phyloP scores from a whole-genome alignment of 2,888 invertebrate species.

The Phalera bucephala region DNA sequence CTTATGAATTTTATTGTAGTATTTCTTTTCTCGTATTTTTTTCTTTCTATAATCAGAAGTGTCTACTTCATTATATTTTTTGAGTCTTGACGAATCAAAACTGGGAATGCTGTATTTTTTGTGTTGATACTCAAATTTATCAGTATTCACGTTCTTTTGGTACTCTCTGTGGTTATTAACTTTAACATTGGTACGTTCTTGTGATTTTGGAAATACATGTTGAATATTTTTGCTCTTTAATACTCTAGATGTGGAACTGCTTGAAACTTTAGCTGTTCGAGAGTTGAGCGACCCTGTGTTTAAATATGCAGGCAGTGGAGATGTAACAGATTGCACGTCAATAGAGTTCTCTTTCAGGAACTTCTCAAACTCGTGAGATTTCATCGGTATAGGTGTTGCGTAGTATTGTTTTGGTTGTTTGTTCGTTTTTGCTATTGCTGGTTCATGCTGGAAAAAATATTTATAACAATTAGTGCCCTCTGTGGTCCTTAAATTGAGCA shows the following conservation, averaged over 20 bases:
- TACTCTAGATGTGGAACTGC: no score
- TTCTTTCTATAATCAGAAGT: neutral
- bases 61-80: constrained; percentile 3
- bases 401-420: constrained; percentile 52
- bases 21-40: constrained; percentile 12
- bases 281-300: no score
- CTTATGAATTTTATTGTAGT: constrained; percentile 12
- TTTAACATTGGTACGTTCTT: neutral
- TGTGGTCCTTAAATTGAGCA: no score
- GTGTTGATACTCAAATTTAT: no score
- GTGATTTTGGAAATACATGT: neutral
- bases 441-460: constrained; percentile 30
- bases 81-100: neutral
- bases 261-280: no score
- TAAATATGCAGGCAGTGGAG: constrained; percentile 31
- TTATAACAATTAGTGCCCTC: no score
- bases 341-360: constrained; percentile 54
- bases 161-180: neutral
- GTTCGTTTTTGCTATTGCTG: constrained; percentile 35
- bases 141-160: no score
- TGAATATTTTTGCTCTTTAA: neutral
- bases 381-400: constrained; percentile 63
- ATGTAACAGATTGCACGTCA: constrained; percentile 52
- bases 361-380: constrained; percentile 44
- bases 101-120: no score